Conservation (phyloP, 2,888 invertebrate genomes). For the Nesidiocoris tenuis region DNA sequence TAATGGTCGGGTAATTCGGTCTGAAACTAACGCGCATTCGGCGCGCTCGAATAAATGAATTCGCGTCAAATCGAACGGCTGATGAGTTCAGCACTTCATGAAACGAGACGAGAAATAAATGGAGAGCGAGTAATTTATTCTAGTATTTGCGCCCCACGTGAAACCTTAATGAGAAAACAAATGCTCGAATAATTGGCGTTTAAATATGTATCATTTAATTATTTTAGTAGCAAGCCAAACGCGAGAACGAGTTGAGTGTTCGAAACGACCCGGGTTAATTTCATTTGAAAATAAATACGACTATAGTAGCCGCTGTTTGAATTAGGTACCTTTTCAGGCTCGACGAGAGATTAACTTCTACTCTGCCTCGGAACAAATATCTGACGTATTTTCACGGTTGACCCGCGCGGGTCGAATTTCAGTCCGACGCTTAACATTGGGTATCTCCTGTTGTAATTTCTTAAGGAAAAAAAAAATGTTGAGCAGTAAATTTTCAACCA, state of each 20-base stretch:
- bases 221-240: slow-evolving; percentile 1
- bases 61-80: neutral
- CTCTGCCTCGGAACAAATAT: neutral
- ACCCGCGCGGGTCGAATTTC: no score
- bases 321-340: neutral
- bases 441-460: neutral
- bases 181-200: slow-evolving; percentile 27
- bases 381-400: no score
- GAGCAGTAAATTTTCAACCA: no score
- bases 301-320: neutral
- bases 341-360: neutral
- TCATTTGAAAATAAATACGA: slow-evolving; percentile 7
- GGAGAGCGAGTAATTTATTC: neutral
- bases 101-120: neutral
- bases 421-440: no score
- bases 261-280: slow-evolving; percentile 10
- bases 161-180: slow-evolving; percentile 21
- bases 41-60: neutral
- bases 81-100: neutral
- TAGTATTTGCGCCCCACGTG: neutral
- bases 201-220: slow-evolving; percentile 30
- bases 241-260: neutral
- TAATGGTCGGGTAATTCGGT: no score
- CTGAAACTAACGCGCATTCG: no score
- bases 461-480: no score